A percentile compares a stretch with the other conserved stretches of the same genome.
These are phyloP conservation scores for Lepus oiostolus DNA, from an alignment of 2,797 vertebrate genomes.

Conservation along the genomic window DNA sequence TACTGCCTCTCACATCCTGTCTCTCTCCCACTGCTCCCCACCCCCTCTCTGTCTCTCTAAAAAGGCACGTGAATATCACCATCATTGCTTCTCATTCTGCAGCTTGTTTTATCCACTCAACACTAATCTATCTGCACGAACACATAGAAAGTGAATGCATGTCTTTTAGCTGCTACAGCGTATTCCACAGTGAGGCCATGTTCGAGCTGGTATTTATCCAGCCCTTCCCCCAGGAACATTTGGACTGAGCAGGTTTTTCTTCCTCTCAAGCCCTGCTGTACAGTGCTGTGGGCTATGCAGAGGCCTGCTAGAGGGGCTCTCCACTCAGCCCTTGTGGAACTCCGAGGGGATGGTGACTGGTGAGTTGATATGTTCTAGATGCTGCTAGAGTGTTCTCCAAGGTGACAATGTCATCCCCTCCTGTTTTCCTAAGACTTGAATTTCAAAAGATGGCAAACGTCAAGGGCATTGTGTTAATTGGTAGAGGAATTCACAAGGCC, in stretches of 20 bases:
- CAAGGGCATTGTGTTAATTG: constrained; percentile 77
- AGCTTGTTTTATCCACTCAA: neutral
- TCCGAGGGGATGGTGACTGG: neutral
- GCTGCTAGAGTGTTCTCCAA: neutral
- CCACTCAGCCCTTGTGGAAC: neutral
- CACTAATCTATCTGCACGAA: neutral
- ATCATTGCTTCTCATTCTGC: neutral
- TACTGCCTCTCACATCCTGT: neutral
- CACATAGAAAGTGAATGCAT: neutral
- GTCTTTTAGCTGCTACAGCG: neutral
- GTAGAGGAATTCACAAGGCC: constrained; percentile 69
- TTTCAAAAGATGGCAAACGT: constrained; percentile 79
- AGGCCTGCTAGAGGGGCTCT: neutral
- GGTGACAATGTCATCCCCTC: neutral
- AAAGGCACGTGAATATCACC: neutral
- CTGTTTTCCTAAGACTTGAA: constrained; percentile 53
- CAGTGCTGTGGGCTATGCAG: neutral
- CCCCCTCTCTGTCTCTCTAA: neutral
- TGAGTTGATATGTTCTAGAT: neutral
- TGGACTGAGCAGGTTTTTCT: neutral
- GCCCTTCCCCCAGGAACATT: neutral
- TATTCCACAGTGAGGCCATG: neutral
- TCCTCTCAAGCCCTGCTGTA: neutral
- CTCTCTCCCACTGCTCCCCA: neutral
- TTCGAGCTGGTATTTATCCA: neutral